Conservation (phyloP, 2,113 vertebrate genomes). For the Girardinichthys multiradiatus region DNA sequence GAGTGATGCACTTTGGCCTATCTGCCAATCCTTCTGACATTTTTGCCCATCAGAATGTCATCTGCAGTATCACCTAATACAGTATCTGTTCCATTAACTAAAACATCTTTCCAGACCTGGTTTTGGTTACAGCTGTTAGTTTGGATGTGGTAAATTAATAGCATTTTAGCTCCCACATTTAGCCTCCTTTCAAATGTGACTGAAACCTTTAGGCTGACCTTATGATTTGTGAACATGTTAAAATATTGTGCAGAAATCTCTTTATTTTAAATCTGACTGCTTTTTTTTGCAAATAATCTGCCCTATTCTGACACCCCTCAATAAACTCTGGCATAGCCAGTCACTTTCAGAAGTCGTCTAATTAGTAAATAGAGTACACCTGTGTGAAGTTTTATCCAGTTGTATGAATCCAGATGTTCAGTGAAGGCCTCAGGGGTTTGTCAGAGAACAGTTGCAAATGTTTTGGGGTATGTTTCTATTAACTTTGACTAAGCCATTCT, state of each 20-base stretch:
- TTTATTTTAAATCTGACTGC: neutral
- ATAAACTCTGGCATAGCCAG: too few species aligned
- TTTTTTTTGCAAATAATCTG: too few species aligned
- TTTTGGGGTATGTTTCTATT: too few species aligned
- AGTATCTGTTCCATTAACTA: constrained; percentile 6
- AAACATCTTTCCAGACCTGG: neutral
- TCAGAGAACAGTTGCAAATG: too few species aligned
- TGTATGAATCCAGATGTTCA: too few species aligned
- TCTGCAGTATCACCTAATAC: constrained; percentile 1
- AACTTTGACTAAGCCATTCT: too few species aligned
- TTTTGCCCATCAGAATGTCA: constrained; percentile 17
- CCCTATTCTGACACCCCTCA: too few species aligned
- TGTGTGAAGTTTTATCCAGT: too few species aligned
- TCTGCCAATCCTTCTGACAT: constrained; percentile 31
- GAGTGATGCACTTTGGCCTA: constrained; percentile 38
- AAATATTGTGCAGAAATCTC: neutral
- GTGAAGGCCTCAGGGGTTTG: too few species aligned
- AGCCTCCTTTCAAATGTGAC: neutral
- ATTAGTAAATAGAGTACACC: too few species aligned
- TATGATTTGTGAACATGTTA: neutral
- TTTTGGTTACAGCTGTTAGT: neutral
- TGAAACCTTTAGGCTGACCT: neutral
- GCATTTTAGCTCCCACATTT: neutral
- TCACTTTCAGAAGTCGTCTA: too few species aligned
- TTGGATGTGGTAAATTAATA: neutral